Base-by-base conservation (phyloP, 1,140 invertebrate genomes). In the Drosophila subpulchrella region DNA sequence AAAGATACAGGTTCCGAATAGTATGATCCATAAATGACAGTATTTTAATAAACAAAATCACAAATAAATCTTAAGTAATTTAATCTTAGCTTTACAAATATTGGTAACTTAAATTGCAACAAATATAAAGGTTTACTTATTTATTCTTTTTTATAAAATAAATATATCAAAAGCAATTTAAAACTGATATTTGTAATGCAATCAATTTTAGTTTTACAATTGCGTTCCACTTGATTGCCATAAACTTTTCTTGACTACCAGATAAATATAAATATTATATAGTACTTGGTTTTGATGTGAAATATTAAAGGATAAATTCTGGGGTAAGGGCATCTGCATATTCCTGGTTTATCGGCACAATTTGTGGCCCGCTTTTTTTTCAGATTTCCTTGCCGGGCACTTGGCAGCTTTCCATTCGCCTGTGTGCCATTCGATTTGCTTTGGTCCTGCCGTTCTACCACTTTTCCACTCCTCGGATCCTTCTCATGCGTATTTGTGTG, bases 401-500 rank as follows among this genome's bases (percentile, higher is more conserved):
- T 83, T 89, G 84, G 63, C 84, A 74, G 79, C 60, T 77, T 76
- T 89, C 59, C 65, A 65, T 88, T 72, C 48, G 65, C 30, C 59
- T 60, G 47, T 50, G 41, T 75, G 65, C 78, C 44, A 61, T 88
- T 80, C 83, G 62, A 76, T 76, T 80, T 79, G 79, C 83, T 70
- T 72, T 70, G 59, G 70, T 46, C 17, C 47, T 30, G 27, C 50
- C 24, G 54, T 13, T 41, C 12, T 47, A 63, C 34, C 65, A 48
- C 65, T 41, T 36, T 58, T 54, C 41, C 27, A 42, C 42, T 47
- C 38, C 12, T 24, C 12, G 20, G 8, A 36, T 53, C 24, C 38
- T 60, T 53, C 61, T 76, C 62, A 53, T 76, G 60, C 78, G 78
- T 81, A 81, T 88, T 82, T 88, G 84, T 80, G 73, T 89, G 74